phyloP scores from a whole-genome alignment of 2,797 vertebrate genomes.

The Leptatherina wallacei region DNA sequence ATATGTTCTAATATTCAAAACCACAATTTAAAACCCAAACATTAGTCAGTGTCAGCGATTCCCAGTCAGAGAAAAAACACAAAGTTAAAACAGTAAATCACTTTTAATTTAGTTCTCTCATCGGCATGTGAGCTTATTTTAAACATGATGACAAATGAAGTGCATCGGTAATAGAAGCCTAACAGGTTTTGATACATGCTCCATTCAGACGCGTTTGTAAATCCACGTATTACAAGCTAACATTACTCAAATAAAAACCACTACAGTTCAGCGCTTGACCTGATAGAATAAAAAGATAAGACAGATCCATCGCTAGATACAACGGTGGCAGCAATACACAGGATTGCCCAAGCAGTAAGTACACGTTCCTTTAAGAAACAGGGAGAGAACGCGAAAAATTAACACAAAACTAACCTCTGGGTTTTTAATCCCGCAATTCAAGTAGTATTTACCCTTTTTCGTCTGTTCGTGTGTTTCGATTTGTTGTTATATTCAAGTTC shows the following conservation, averaged over 20 bases:
- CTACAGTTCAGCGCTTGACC: slow-evolving; percentile 81
- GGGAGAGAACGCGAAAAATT: slow-evolving; percentile 82
- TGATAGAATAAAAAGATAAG: slow-evolving; percentile 81
- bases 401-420: slow-evolving; percentile 76
- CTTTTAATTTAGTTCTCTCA: slow-evolving; percentile 88
- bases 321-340: slow-evolving; percentile 89
- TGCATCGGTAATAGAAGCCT: slow-evolving; percentile 82
- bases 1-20: too few species aligned
- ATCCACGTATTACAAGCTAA: slow-evolving; percentile 74
- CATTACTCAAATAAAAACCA: slow-evolving; percentile 80
- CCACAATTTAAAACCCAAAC: too few species aligned
- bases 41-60: too few species aligned
- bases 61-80: slow-evolving; percentile 2
- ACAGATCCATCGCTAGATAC: slow-evolving; percentile 72
- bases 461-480: slow-evolving; percentile 73
- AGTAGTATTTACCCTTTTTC: slow-evolving; percentile 87
- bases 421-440: slow-evolving; percentile 87
- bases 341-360: slow-evolving; percentile 90
- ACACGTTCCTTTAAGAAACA: slow-evolving; percentile 95
- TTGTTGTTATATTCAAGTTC: slow-evolving; percentile 88
- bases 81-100: slow-evolving; percentile 84
- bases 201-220: slow-evolving; percentile 78
- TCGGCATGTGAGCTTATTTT: slow-evolving; percentile 80
- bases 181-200: slow-evolving; percentile 82
- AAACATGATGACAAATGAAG: slow-evolving; percentile 80